Evolutionary conservation across 2,113 vertebrate genomes (phyloP).

Genomic region (Phyllostomus discolor): DNA sequence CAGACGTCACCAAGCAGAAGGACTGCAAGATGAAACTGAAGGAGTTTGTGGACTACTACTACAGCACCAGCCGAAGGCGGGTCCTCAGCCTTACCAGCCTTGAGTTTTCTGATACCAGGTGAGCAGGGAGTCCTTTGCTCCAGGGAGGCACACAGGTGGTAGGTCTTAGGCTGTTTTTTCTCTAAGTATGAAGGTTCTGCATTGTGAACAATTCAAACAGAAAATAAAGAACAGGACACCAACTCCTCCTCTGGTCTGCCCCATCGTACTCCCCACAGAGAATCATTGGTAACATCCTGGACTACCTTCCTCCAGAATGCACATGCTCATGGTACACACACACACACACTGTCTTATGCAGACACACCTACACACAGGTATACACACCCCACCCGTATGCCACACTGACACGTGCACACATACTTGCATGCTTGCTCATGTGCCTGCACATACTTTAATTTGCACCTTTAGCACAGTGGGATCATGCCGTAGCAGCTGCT

Average conservation of each 20-base stretch:
- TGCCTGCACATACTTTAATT: too few species aligned
- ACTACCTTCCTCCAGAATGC: background rate
- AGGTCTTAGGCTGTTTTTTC: background rate
- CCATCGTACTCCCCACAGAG: background rate
- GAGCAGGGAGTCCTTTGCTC: background rate
- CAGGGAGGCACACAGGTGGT: background rate
- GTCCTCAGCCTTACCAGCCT: constrained; percentile 96
- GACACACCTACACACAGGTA: background rate
- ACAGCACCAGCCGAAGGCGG: constrained; percentile 97
- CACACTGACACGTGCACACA: background rate
- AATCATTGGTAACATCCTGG: accelerated
- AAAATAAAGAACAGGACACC: too few species aligned
- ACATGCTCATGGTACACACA: background rate
- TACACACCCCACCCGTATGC: too few species aligned
- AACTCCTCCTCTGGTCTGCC: background rate
- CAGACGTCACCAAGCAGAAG: constrained; percentile 96
- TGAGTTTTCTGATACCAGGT: constrained; percentile 96
- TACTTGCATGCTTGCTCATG: background rate
- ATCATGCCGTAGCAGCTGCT: accelerated
- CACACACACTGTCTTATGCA: background rate
- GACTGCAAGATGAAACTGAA: constrained; percentile 98
- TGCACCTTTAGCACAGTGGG: background rate
- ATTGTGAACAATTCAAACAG: background rate
- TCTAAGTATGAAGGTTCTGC: background rate
- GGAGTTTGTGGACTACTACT: constrained; percentile 98